phyloP scores from a whole-genome alignment of 2,797 vertebrate species.

The Acropternis orthonyx region DNA sequence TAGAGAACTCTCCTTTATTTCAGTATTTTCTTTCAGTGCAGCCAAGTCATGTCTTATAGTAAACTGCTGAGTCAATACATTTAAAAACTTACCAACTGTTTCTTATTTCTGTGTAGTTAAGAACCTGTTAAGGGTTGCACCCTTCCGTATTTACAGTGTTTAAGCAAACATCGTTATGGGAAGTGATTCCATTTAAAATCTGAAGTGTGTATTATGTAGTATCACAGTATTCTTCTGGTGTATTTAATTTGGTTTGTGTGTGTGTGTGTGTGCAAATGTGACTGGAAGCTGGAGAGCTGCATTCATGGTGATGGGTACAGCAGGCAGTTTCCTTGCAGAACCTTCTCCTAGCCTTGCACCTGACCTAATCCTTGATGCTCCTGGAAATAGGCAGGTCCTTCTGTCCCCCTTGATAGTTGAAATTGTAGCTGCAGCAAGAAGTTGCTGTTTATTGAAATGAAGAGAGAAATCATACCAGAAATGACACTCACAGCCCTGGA shows the following conservation, averaged over 20 bases:
- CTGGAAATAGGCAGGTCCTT: background rate
- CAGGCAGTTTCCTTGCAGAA: background rate
- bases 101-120: slow-evolving; percentile 46
- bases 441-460: background rate
- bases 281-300: background rate
- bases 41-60: slow-evolving; percentile 21
- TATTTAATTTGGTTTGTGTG: background rate
- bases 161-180: slow-evolving; percentile 40
- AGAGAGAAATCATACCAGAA: background rate
- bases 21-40: background rate
- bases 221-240: background rate
- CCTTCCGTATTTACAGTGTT: slow-evolving; percentile 51
- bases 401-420: background rate
- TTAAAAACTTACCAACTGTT: slow-evolving; percentile 35
- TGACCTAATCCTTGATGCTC: background rate
- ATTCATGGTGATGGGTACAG: fast-evolving
- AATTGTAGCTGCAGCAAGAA: background rate
- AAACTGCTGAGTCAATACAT: slow-evolving; percentile 56
- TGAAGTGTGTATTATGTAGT: background rate
- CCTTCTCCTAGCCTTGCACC: background rate
- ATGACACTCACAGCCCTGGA: background rate
- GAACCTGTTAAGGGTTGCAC: slow-evolving; percentile 36
- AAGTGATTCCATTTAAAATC: slow-evolving; percentile 28
- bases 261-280: background rate
- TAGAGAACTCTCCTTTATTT: background rate